Base-by-base conservation (phyloP, 1,140 invertebrate genomes). In the Drosophila insularis region DNA sequence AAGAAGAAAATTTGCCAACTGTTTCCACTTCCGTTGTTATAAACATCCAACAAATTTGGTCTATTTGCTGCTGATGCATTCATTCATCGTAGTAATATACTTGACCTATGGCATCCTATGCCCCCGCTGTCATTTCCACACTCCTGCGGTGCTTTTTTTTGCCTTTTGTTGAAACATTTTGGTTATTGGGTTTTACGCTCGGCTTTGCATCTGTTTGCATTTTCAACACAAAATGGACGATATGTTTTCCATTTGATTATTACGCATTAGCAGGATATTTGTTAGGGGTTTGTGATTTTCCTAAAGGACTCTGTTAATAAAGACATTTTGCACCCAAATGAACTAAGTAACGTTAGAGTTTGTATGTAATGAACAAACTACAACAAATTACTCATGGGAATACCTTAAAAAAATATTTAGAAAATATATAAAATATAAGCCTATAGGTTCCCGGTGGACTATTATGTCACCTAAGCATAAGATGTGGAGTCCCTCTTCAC, bases 151-250 rank as follows among this genome's bases (percentile, higher is more conserved):
- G 78, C 81, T 80, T 80, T 81, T 85, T 58, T 58, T 35, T 35
- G 10, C 56, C 60, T 59, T 60, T 79, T 69, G 68, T 68, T 71
- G 71, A 77, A 50, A 59, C 54, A 68, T 80, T 79, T 78, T 59
- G 67, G 70, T 81, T 81, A 76, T 82, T 59, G 79, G 84, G 81
- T 89, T 74, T 79, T 77, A 81, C 75, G 65, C 81, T 69, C 67
- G 68, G 78, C 86, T 86, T 89, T 86, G 81, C 86, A 89, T 89
- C 86, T 89, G 86, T 81, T 89, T 84, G 78, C 71, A 90, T 89
- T 90, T 43, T 46, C 61, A 19, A 19, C 14, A 46, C 35, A 60
- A 63, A 76, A 81, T 81, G 69, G 81, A 71, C 81, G 79, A 86
- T 82, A 87, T 81, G 71, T 89, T 85, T 74, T 73, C 55, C 54